Percentiles rank a stretch among this genome's conserved stretches.
These are phyloP conservation scores for Pogonophryne albipinna DNA, from an alignment of 2,797 vertebrate species.

Conservation along the genomic window DNA sequence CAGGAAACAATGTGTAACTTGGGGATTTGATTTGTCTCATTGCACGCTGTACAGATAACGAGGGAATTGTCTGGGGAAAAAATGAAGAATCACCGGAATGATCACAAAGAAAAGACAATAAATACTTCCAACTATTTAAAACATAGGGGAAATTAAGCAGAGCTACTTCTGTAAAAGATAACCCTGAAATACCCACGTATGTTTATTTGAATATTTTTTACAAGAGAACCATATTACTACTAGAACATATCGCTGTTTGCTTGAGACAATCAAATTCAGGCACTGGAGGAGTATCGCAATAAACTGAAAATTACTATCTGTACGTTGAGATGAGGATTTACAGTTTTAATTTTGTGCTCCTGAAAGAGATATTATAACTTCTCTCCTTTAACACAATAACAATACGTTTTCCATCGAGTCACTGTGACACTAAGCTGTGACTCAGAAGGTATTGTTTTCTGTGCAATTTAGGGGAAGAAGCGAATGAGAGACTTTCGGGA, in stretches of 20 bases:
- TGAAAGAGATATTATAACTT: not conserved
- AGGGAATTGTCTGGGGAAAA: constrained; percentile 9
- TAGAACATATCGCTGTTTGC: not conserved
- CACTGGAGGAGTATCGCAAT: constrained; percentile 34
- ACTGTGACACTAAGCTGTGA: not conserved
- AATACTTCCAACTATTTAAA: constrained; percentile 31
- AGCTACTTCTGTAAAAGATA: constrained; percentile 4
- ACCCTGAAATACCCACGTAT: not conserved
- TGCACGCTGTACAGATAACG: constrained; percentile 32
- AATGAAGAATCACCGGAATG: constrained; percentile 40
- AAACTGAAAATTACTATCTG: constrained; percentile 5
- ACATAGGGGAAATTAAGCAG: constrained; percentile 29
- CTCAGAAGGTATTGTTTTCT: not conserved
- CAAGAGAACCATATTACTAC: not conserved
- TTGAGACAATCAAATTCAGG: constrained; percentile 36
- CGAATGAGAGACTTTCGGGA: not conserved
- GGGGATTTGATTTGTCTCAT: constrained; percentile 55
- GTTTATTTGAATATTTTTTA: not conserved
- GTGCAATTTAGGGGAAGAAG: not conserved
- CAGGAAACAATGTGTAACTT: constrained; percentile 39
- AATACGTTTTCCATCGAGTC: not conserved
- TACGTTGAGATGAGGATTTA: constrained; percentile 7
- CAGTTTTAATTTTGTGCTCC: not conserved
- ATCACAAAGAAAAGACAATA: constrained; percentile 36
- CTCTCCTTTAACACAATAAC: not conserved